Evolutionary conservation across 1,140 invertebrate genomes (phyloP).

Genomic region (Anagrus nilaparvatae): DNA sequence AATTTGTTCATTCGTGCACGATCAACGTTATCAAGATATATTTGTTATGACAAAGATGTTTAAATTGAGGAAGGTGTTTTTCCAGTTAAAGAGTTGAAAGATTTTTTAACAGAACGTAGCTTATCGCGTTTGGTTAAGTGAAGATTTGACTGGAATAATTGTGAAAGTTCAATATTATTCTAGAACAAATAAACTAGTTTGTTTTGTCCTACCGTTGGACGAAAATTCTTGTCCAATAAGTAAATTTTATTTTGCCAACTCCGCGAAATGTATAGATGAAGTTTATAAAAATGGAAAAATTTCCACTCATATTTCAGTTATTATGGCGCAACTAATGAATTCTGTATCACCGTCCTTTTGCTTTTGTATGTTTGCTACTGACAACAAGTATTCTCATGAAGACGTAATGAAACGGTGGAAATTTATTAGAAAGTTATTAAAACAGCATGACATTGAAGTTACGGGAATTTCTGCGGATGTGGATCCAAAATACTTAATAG

Average conservation of each 20-base stretch:
- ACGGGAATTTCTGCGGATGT: constrained; percentile 17
- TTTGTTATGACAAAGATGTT: too few relatives aligned
- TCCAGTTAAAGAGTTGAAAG: too few relatives aligned
- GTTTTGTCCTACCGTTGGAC: constrained; percentile 13
- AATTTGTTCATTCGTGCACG: too few relatives aligned
- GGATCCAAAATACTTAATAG: constrained; percentile 13
- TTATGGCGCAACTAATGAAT: constrained; percentile 17
- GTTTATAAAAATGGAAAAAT: constrained; percentile 9
- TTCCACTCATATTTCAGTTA: constrained; percentile 5
- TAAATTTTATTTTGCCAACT: constrained; percentile 12
- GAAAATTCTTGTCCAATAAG: constrained; percentile 12
- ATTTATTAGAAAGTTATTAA: constrained; percentile 4
- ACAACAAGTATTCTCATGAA: constrained; percentile 13
- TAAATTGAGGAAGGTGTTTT: too few relatives aligned
- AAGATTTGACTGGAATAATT: constrained; percentile 16
- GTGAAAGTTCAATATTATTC: constrained; percentile 16
- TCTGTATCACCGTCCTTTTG: constrained; percentile 12
- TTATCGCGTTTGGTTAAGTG: constrained; percentile 18
- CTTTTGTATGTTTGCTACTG: constrained; percentile 14
- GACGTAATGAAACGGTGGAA: constrained; percentile 12
- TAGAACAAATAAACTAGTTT: constrained; percentile 13
- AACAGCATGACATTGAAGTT: constrained; percentile 14
- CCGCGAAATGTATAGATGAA: constrained; percentile 11
- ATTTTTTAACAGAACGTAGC: constrained; percentile 14
- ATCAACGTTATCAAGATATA: too few relatives aligned